phyloP scores from a whole-genome alignment of 1,140 invertebrate species.

The Cydia splendana region DNA sequence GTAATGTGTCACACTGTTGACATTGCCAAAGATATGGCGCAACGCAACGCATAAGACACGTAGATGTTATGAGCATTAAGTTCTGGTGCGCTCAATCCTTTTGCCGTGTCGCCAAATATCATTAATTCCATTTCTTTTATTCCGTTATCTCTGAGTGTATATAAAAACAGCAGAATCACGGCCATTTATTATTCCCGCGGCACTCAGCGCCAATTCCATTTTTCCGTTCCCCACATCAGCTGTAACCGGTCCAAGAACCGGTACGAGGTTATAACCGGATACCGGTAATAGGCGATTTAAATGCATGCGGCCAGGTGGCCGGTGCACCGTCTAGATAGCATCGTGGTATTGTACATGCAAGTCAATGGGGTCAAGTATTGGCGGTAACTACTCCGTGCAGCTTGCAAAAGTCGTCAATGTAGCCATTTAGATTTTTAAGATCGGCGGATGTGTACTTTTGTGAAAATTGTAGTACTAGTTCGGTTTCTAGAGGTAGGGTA shows the following conservation, averaged over 20 bases:
- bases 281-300: slow-evolving; percentile 47
- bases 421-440: neutral
- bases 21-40: no score
- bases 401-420: neutral
- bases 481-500: neutral
- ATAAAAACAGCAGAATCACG: neutral
- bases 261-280: slow-evolving; percentile 25
- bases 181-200: neutral
- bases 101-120: neutral
- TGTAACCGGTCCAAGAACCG: slow-evolving; percentile 24
- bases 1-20: no score
- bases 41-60: no score
- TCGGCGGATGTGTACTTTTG: neutral
- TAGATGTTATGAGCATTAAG: neutral
- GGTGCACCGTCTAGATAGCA: slow-evolving; percentile 22
- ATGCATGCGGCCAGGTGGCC: slow-evolving; percentile 38
- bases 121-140: neutral
- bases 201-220: slow-evolving; percentile 19
- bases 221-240: neutral
- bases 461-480: neutral
- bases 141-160: neutral
- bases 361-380: slow-evolving; percentile 26
- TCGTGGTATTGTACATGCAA: slow-evolving; percentile 17
- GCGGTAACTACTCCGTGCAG: neutral
- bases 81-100: neutral